A percentile compares a stretch with the other conserved stretches of the same genome.
Evolutionary conservation across 2,113 vertebrate genomes (phyloP).

Genomic region (Pao palembangensis): DNA sequence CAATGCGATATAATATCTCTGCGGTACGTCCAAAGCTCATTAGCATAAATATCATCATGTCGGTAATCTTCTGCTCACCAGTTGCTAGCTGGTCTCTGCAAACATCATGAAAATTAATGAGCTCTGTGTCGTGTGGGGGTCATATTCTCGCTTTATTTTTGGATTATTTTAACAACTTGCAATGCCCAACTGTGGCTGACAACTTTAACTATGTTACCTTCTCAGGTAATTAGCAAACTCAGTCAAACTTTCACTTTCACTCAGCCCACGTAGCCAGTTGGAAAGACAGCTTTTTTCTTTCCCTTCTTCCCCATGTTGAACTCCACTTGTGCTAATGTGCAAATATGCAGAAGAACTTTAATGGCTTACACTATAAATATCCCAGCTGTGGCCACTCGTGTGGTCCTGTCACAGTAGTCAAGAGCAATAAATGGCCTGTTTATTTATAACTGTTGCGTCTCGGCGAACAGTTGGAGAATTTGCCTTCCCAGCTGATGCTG

Average conservation of each 20-base stretch:
- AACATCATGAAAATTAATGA: constrained; percentile 42
- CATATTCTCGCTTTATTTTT: background rate
- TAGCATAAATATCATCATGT: constrained; percentile 22
- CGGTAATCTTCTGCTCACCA: constrained; percentile 29
- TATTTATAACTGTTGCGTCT: constrained; percentile 44
- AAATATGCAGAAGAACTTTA: constrained; percentile 10
- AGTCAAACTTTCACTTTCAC: constrained; percentile 5
- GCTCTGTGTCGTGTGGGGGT: background rate
- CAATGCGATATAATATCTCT: constrained; percentile 33
- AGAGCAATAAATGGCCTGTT: constrained; percentile 43
- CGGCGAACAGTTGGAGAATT: constrained; percentile 20
- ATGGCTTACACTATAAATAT: constrained; percentile 42
- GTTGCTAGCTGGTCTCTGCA: constrained; percentile 39
- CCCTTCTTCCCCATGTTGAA: no score
- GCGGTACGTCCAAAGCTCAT: constrained; percentile 30
- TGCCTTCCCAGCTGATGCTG: background rate
- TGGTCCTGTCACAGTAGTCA: constrained; percentile 39
- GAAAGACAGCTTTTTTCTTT: background rate
- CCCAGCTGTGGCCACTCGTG: constrained; percentile 49
- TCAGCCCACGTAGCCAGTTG: constrained; percentile 1
- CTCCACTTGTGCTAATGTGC: background rate
- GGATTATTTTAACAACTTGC: background rate
- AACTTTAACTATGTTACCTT: background rate
- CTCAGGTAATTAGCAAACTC: constrained; percentile 4
- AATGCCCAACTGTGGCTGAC: background rate